Percentiles rank a stretch among this genome's conserved stretches.
phyloP scores from a whole-genome alignment of 2,888 invertebrate genomes.

The Lagria hirta region DNA sequence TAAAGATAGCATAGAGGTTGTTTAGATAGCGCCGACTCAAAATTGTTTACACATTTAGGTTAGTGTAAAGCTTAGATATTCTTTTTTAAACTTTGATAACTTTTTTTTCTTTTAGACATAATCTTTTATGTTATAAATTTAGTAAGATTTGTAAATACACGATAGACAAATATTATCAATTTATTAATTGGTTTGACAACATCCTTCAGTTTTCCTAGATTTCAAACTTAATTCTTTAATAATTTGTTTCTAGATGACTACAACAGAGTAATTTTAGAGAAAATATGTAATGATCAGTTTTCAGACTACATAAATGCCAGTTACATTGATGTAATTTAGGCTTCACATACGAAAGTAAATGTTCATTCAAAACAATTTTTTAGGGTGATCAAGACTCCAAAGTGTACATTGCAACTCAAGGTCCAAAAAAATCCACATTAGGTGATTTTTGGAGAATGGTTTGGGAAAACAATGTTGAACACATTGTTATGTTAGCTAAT shows the following conservation, averaged over 20 bases:
- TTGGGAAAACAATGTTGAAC: conserved; percentile 55
- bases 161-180: too few species aligned
- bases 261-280: conserved; percentile 53
- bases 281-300: conserved; percentile 48
- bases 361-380: conserved; percentile 9
- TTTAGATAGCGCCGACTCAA: too few species aligned
- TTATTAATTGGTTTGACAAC: conserved; percentile 28
- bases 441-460: conserved; percentile 52
- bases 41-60: too few species aligned
- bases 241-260: conserved; percentile 55
- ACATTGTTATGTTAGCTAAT: conserved; percentile 58
- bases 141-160: too few species aligned
- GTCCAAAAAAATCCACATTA: conserved; percentile 47
- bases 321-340: conserved; percentile 53
- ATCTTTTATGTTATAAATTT: too few species aligned
- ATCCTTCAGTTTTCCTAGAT: neutral
- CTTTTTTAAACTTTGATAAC: too few species aligned
- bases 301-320: conserved; percentile 60
- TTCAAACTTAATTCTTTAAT: too few species aligned
- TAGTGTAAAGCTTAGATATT: too few species aligned
- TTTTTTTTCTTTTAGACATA: too few species aligned
- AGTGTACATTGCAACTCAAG: conserved; percentile 52
- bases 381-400: conserved; percentile 45
- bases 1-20: too few species aligned
- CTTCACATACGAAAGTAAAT: neutral